These are phyloP conservation scores for Slavum lentiscoides DNA, from an alignment of 2,888 invertebrate genomes.

Conservation along the genomic window DNA sequence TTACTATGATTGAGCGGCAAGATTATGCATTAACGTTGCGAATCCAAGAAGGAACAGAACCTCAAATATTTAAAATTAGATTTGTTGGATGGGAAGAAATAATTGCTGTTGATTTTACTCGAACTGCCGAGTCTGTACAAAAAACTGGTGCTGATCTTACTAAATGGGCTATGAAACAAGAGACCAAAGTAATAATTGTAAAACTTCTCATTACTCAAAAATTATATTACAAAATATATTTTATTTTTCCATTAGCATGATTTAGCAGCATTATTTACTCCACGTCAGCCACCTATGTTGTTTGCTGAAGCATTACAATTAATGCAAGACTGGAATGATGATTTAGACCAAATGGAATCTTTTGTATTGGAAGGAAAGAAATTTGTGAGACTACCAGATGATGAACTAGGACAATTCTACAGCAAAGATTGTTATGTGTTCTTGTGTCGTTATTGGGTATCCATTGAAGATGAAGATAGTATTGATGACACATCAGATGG, in stretches of 20 bases:
- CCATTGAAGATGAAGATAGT: conserved; percentile 67
- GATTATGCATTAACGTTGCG: conserved; percentile 85
- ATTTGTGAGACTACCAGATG: conserved; percentile 94
- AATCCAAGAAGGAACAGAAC: conserved; percentile 87
- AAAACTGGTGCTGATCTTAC: conserved; percentile 95
- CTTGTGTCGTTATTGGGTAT: conserved; percentile 92
- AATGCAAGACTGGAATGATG: conserved; percentile 97
- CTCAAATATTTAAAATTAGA: conserved; percentile 92
- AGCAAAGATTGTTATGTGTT: conserved; percentile 97
- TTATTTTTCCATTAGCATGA: conserved; percentile 69
- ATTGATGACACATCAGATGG: conserved; percentile 61
- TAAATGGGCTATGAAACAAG: conserved; percentile 86
- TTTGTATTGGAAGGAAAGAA: conserved; percentile 96
- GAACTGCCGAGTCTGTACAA: conserved; percentile 95
- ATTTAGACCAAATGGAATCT: conserved; percentile 95
- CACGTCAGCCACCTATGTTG: conserved; percentile 87
- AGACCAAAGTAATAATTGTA: conserved; percentile 69
- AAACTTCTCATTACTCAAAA: neutral
- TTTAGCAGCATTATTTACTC: conserved; percentile 91
- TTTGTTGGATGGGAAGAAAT: conserved; percentile 99
- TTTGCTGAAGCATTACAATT: conserved; percentile 81
- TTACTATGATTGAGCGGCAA: conserved; percentile 90
- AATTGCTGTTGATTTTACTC: conserved; percentile 96
- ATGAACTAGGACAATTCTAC: conserved; percentile 85
- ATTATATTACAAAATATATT: neutral